Percentiles rank a stretch among this genome's conserved stretches.
phyloP scores from a whole-genome alignment of 2,888 invertebrate species.

The Sipha maydis region DNA sequence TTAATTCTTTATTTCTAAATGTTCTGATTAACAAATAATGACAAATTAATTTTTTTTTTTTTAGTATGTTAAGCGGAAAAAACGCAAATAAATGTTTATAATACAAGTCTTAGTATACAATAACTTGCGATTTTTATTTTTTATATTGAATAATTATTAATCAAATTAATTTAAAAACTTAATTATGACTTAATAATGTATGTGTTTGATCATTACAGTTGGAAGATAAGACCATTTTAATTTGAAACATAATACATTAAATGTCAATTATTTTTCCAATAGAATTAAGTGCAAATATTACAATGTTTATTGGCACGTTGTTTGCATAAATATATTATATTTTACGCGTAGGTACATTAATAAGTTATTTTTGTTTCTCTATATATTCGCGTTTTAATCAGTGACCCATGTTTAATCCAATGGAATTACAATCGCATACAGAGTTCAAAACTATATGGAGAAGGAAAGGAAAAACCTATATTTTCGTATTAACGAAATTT shows the following conservation, averaged over 20 bases:
- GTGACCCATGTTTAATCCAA: slow-evolving; percentile 8
- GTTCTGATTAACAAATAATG: too few relatives aligned
- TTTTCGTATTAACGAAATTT: background rate
- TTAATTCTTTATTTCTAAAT: too few relatives aligned
- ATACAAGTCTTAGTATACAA: too few relatives aligned
- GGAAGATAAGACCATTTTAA: background rate
- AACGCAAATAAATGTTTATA: too few relatives aligned
- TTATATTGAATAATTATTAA: too few relatives aligned
- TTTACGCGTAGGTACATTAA: background rate
- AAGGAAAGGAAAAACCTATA: background rate
- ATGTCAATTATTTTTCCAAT: background rate
- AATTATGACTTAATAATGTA: too few relatives aligned
- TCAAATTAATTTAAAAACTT: too few relatives aligned
- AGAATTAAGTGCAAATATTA: background rate
- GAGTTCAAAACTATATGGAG: background rate
- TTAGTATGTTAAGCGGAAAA: too few relatives aligned
- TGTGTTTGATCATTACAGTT: too few relatives aligned
- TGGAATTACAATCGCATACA: background rate
- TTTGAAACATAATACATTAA: background rate
- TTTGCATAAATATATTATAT: background rate
- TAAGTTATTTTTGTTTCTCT: background rate
- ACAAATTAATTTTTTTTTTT: too few relatives aligned
- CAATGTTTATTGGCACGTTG: background rate
- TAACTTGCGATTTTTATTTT: too few relatives aligned
- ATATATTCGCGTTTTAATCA: background rate